A percentile compares a stretch with the other conserved stretches of the same genome.
These are phyloP conservation scores for Polydesmus complanatus DNA, from an alignment of 2,888 invertebrate genomes.

Conservation along the genomic window DNA sequence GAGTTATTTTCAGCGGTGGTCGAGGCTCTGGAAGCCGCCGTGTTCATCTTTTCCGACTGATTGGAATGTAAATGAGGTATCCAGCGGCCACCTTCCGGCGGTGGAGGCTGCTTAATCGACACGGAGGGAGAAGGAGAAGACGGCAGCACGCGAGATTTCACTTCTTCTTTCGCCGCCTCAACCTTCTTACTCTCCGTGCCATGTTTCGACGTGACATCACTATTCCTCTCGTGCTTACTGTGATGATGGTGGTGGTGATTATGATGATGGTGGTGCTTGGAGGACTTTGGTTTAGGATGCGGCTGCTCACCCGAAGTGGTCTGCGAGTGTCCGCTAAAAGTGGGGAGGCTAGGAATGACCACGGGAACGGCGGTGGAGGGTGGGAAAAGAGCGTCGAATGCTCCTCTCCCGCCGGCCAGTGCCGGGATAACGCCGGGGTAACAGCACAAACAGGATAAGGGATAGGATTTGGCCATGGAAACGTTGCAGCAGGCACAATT, in stretches of 20 bases:
- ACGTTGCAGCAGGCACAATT: conserved; percentile 10
- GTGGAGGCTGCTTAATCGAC: background rate
- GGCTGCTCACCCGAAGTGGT: background rate
- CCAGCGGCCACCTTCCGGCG: conserved; percentile 10
- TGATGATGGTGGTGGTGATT: conserved; percentile 4
- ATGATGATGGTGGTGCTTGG: conserved; percentile 6
- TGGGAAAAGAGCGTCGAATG: background rate
- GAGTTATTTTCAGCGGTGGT: no score
- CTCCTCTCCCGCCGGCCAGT: background rate
- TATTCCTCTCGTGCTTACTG: background rate
- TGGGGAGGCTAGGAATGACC: background rate
- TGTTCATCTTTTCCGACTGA: background rate
- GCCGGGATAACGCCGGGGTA: background rate
- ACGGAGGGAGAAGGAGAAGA: background rate
- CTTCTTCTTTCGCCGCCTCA: background rate
- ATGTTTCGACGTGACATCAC: background rate
- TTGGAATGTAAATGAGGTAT: conserved; percentile 6
- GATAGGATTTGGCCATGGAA: background rate
- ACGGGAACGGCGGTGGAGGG: background rate
- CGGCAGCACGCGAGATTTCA: background rate
- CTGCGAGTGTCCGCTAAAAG: background rate
- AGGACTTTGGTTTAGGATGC: background rate
- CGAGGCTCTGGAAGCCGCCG: background rate
- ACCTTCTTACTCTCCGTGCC: background rate
- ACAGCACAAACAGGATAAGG: conserved; percentile 4